Conservation (phyloP, 2,113 vertebrate genomes). For the Thamnaconus septentrionalis region DNA sequence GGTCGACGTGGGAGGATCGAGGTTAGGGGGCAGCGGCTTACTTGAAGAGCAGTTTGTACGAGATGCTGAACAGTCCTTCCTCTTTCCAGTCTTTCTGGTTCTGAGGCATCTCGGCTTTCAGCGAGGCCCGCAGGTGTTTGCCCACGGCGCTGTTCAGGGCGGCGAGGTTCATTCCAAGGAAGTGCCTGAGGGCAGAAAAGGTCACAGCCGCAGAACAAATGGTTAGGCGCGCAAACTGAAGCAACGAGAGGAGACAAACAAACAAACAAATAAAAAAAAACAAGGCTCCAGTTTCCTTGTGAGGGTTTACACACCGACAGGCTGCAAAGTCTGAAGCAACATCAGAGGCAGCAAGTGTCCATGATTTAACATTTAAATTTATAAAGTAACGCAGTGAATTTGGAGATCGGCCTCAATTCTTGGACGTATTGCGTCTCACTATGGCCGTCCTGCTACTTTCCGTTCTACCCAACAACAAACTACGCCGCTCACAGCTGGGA, state of each 20-base stretch:
- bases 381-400: no score
- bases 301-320: background rate
- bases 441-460: background rate
- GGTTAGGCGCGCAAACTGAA: no score
- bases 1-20: background rate
- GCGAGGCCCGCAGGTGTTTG: constrained; percentile 68
- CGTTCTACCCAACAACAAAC: background rate
- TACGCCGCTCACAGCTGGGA: background rate
- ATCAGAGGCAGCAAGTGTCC: no score
- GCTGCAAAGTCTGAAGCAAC: no score
- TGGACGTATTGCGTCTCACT: background rate
- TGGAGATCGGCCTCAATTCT: no score
- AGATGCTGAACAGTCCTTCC: constrained; percentile 79
- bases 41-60: constrained; percentile 83
- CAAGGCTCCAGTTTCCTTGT: background rate
- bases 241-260: background rate
- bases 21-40: constrained; percentile 36
- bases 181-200: constrained; percentile 69
- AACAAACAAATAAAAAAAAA: background rate
- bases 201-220: background rate
- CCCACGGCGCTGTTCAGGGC: constrained; percentile 71
- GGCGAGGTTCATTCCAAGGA: constrained; percentile 73
- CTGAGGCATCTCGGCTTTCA: constrained; percentile 63
- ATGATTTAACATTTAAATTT: no score
- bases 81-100: constrained; percentile 76